Percentiles rank a stretch among this genome's conserved stretches.
phyloP scores from a whole-genome alignment of 2,888 invertebrate genomes.

The Seira musarum region DNA sequence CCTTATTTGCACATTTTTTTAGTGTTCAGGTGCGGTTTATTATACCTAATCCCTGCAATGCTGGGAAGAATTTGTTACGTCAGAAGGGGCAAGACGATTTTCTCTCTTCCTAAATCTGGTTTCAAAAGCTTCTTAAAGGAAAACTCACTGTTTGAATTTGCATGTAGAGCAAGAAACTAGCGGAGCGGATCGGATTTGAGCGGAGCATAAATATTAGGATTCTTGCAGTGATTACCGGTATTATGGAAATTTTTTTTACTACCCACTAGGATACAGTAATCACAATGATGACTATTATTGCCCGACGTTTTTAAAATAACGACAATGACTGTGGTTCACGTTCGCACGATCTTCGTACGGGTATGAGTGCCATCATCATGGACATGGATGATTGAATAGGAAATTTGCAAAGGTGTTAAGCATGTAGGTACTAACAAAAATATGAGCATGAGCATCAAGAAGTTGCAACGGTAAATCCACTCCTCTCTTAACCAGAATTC shows the following conservation, averaged over 20 bases:
- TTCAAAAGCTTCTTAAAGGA: not conserved
- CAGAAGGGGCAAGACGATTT: not conserved
- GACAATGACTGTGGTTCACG: not conserved
- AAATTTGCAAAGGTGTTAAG: constrained; percentile 26
- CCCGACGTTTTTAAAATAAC: too few relatives aligned
- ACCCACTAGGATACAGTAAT: constrained; percentile 8
- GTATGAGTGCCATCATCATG: constrained; percentile 9
- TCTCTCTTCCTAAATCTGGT: not conserved
- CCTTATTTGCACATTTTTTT: constrained; percentile 2
- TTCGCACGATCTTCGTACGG: not conserved
- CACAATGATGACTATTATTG: not conserved
- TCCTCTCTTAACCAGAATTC: not conserved
- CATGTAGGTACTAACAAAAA: constrained; percentile 4
- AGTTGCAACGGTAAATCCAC: not conserved
- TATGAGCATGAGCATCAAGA: not conserved
- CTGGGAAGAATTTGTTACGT: constrained; percentile 9
- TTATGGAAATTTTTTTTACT: constrained; percentile 12
- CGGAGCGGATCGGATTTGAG: not conserved
- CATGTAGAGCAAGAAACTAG: constrained; percentile 4
- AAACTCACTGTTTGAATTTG: too few relatives aligned
- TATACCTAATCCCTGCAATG: not conserved
- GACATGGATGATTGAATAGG: constrained; percentile 45
- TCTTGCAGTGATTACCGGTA: constrained; percentile 14
- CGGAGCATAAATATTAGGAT: not conserved
- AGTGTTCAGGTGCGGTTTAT: not conserved